These are phyloP conservation scores for Semibalanus balanoides DNA, from an alignment of 1,140 invertebrate genomes.

Conservation along the genomic window DNA sequence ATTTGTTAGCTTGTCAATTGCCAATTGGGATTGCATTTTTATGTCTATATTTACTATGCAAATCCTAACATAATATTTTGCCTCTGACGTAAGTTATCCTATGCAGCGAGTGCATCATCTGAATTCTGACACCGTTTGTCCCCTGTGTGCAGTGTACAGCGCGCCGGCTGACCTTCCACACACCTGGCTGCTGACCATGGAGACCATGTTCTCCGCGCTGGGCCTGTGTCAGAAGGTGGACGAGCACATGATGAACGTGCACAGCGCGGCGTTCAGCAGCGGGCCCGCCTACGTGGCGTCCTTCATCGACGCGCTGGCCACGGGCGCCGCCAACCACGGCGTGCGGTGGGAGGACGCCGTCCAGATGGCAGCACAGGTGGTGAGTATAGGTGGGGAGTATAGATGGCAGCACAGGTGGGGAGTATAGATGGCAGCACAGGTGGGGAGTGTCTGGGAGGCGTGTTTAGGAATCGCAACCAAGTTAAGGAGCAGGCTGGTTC, in stretches of 20 bases:
- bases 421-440: not conserved
- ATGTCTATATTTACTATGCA: too few relatives aligned
- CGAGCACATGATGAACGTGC: not conserved
- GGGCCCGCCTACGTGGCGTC: not conserved
- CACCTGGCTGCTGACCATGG: not conserved
- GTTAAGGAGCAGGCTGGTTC: too few relatives aligned
- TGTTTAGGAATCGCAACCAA: too few relatives aligned
- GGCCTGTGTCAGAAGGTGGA: slow-evolving; percentile 1
- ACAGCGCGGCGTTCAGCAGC: not conserved
- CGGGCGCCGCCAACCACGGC: slow-evolving; percentile 3
- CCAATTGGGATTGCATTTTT: too few relatives aligned
- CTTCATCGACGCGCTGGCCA: not conserved
- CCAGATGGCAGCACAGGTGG: slow-evolving; percentile 1
- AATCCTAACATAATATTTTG: too few relatives aligned
- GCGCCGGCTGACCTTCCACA: not conserved
- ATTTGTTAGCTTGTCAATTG: too few relatives aligned
- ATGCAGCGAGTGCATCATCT: too few relatives aligned
- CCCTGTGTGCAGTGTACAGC: not conserved
- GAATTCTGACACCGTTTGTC: too few relatives aligned
- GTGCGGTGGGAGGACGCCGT: slow-evolving; percentile 5
- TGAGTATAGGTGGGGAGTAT: not conserved
- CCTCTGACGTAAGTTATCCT: too few relatives aligned
- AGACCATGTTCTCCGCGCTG: not conserved
- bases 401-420: not conserved
- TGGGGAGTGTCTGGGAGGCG: not conserved